Base-by-base conservation (phyloP, 2,888 invertebrate genomes). In the Cyaniris semiargus region DNA sequence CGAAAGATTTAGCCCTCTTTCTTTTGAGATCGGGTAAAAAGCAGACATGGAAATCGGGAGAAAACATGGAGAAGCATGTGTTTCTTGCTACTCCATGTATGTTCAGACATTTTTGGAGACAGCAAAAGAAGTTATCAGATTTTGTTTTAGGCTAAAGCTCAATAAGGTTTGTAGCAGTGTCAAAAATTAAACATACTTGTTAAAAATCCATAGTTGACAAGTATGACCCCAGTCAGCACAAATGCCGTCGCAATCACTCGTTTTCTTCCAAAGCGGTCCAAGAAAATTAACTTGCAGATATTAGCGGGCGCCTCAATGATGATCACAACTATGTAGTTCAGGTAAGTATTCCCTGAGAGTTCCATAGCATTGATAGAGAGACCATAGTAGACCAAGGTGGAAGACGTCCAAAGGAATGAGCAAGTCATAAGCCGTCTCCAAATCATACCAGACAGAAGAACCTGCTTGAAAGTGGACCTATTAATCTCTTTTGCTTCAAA, bases 321-420 rank as follows among this genome's bases (percentile, higher is more conserved):
- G 86, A 89, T 94, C 87, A 88, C 94, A 83, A 85, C 95, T 8
- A 97, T 96, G 82, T 97, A 97, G 85, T 97, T 97, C 71, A 96
- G 84, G 84, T 97, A 97, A 83, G 96, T 96, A 83, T 97, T 96
- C 1, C 97, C 97, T 23, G 96, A 95, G 34, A 97, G 87, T 5
- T 96, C 95, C 74, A 97, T 97, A 0, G 97, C 96, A 85, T 97
- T 97, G 70, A 97, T 94, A 0, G 97, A 97, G 48, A 97, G 89
- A 0, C 97, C 97, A 81, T 97, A 97, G 86, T 97, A 97, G 8
- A 97, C 96, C 78, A 97, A 94, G 4, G 96, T 96, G 78, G 96
- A 97, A 0, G 97, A 95, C 15, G 96, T 95, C 97, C 97, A 97
- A 80, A 97, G 95, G 81, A 97, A 95, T 1, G 96, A 96, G 79